A percentile compares a stretch with the other conserved stretches of the same genome.
These are phyloP conservation scores for Ceratina japonica DNA, from an alignment of 1,140 invertebrate genomes.

Conservation along the genomic window DNA sequence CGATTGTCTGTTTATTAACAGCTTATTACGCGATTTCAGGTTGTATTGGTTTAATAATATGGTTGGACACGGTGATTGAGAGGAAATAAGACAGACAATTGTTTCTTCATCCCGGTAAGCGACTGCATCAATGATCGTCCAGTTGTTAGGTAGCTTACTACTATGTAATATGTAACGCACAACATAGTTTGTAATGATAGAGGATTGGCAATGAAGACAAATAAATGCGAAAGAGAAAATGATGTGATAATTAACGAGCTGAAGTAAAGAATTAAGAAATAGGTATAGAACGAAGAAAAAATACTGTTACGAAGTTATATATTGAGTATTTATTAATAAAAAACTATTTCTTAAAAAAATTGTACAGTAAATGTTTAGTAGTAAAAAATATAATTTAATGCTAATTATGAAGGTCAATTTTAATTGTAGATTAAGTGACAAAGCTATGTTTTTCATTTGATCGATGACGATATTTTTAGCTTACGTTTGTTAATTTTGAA, in stretches of 20 bases:
- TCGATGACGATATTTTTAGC: slow-evolving; percentile 4
- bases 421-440: not conserved
- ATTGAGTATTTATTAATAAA: too few species aligned
- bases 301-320: too few species aligned
- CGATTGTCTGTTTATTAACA: slow-evolving; percentile 49
- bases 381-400: too few species aligned
- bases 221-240: too few species aligned
- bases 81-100: slow-evolving; percentile 21
- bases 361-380: too few species aligned
- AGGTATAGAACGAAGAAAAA: too few species aligned
- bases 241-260: not conserved
- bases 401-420: not conserved
- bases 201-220: slow-evolving; percentile 4
- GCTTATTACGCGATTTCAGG: too few species aligned
- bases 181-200: not conserved
- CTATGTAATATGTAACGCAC: slow-evolving; percentile 8
- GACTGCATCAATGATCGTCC: slow-evolving; percentile 16
- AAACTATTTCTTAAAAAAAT: too few species aligned
- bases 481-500: not conserved
- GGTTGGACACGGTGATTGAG: not conserved
- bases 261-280: too few species aligned
- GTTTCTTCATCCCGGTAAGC: slow-evolving; percentile 31
- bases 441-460: not conserved
- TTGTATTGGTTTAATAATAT: slow-evolving; percentile 31
- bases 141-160: slow-evolving; percentile 15